A percentile compares a stretch with the other conserved stretches of the same genome.
Evolutionary conservation across 2,797 vertebrate species (phyloP).

Genomic region (Microhierax caerulescens): DNA sequence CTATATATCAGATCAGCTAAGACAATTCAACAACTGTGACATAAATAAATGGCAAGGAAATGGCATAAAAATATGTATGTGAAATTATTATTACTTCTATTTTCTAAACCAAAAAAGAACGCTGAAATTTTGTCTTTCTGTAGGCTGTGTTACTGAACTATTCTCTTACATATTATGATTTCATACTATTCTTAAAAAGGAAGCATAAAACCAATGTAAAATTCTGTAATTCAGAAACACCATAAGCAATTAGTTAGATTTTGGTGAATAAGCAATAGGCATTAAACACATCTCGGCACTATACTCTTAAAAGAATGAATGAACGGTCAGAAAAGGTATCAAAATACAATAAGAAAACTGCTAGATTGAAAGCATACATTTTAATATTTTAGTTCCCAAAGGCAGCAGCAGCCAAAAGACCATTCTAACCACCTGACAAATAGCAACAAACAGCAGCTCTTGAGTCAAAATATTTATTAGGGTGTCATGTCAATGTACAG

Average conservation of each 20-base stretch:
- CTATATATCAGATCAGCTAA: neutral
- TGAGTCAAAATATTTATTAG: conserved; percentile 66
- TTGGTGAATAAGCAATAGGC: neutral
- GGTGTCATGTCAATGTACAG: conserved; percentile 56
- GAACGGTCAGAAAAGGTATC: neutral
- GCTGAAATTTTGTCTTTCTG: neutral
- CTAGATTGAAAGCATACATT: conserved; percentile 40
- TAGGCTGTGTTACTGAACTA: neutral
- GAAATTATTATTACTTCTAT: neutral
- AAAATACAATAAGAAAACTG: neutral
- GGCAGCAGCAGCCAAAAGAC: conserved; percentile 53
- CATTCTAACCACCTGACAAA: conserved; percentile 54
- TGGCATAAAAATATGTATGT: neutral
- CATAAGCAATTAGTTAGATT: neutral
- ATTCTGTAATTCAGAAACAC: neutral
- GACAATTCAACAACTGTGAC: neutral
- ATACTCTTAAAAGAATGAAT: neutral
- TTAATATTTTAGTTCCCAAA: conserved; percentile 30
- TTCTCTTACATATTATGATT: neutral
- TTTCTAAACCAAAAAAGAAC: neutral
- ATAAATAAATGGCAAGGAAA: neutral
- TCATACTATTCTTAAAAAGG: neutral
- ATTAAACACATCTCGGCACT: neutral
- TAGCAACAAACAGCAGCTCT: conserved; percentile 49
- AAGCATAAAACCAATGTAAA: neutral